Evolutionary conservation across 2,888 invertebrate species (phyloP).

Genomic region (Chrysolina haemoptera): DNA sequence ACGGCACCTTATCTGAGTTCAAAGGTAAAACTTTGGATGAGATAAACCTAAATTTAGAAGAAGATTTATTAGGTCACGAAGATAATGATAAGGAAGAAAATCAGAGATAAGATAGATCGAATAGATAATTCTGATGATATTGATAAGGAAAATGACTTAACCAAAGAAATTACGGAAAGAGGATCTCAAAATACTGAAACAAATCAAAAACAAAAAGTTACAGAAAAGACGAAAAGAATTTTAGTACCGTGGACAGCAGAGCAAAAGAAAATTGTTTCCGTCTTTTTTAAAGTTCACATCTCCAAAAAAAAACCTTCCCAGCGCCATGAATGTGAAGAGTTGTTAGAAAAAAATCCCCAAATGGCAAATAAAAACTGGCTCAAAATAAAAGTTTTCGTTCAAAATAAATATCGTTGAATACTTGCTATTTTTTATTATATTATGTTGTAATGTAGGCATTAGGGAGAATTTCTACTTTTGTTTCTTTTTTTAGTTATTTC

Average conservation of each 20-base stretch:
- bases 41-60: conserved; percentile 46
- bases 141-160: neutral
- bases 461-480: too few relatives aligned
- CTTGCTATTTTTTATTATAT: too few relatives aligned
- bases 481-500: too few relatives aligned
- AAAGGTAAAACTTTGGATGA: conserved; percentile 50
- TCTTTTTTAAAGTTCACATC: conserved; percentile 40
- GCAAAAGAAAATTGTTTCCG: conserved; percentile 34
- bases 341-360: too few relatives aligned
- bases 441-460: too few relatives aligned
- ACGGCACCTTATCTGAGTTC: conserved; percentile 43
- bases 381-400: conserved; percentile 47
- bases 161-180: conserved; percentile 1
- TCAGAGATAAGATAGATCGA: neutral
- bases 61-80: conserved; percentile 23
- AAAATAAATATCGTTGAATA: conserved; percentile 45
- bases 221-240: conserved; percentile 19
- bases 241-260: conserved; percentile 41
- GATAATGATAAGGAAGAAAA: conserved; percentile 17
- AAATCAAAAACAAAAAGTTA: neutral
- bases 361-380: conserved; percentile 45
- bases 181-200: too few relatives aligned
- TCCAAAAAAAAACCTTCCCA: conserved; percentile 37
- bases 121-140: neutral
- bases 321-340: conserved; percentile 42